These are phyloP conservation scores for Agrilus cyanescens DNA, from an alignment of 2,888 invertebrate species.

Conservation along the genomic window DNA sequence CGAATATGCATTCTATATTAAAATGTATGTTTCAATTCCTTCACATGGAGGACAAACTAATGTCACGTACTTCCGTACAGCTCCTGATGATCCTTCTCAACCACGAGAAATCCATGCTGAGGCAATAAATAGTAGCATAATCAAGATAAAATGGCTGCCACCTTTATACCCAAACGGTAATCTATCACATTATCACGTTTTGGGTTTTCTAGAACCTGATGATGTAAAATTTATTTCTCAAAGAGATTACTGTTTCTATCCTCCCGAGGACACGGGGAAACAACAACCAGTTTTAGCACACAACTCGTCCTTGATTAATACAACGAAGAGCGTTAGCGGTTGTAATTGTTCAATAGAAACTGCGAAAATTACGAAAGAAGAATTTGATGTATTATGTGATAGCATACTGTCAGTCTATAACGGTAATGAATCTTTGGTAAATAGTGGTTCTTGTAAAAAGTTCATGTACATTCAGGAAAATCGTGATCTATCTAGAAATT, in stretches of 20 bases:
- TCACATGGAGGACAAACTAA: slow-evolving; percentile 47
- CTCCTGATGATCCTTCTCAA: slow-evolving; percentile 42
- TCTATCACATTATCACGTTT: slow-evolving; percentile 30
- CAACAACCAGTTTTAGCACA: no score
- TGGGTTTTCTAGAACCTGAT: slow-evolving; percentile 25
- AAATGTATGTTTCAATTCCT: slow-evolving; percentile 35
- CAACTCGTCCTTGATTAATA: no score
- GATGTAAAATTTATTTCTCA: slow-evolving; percentile 29
- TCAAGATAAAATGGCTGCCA: slow-evolving; percentile 46
- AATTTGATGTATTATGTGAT: slow-evolving; percentile 9
- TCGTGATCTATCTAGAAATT: neutral
- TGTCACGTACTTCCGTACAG: slow-evolving; percentile 52
- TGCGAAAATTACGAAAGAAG: neutral
- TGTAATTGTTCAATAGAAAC: slow-evolving; percentile 15
- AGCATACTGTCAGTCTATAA: neutral
- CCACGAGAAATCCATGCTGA: slow-evolving; percentile 25
- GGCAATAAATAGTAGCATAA: slow-evolving; percentile 26
- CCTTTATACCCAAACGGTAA: slow-evolving; percentile 36
- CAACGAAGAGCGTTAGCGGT: neutral
- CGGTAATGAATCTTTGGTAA: neutral
- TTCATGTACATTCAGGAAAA: slow-evolving; percentile 8
- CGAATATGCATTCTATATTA: slow-evolving; percentile 62
- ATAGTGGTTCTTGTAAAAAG: slow-evolving; percentile 2
- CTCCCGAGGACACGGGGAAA: slow-evolving; percentile 13
- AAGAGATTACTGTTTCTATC: slow-evolving; percentile 40